phyloP scores from a whole-genome alignment of 2,797 vertebrate genomes.

The Anguilla megastoma region DNA sequence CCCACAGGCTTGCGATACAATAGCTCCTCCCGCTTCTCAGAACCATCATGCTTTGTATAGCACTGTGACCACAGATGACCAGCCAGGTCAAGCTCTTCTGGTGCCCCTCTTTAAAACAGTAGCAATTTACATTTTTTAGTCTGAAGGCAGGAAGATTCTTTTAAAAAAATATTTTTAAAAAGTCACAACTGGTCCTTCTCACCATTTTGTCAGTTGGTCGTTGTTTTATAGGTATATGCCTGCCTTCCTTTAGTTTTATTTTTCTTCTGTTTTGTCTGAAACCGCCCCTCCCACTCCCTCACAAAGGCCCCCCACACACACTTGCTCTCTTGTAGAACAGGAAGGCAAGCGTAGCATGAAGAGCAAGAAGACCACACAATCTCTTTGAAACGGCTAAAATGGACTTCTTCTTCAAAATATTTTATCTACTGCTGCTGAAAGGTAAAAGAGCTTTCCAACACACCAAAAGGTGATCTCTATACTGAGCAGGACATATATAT shows the following conservation, averaged over 20 bases:
- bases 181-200: background rate
- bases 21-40: background rate
- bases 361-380: constrained; percentile 24
- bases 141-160: background rate
- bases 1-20: constrained; percentile 50
- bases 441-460: constrained; percentile 50
- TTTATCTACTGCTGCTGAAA: constrained; percentile 46
- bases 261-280: background rate
- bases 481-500: background rate
- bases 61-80: background rate
- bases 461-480: background rate
- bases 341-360: constrained; percentile 45
- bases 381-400: constrained; percentile 43
- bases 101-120: background rate
- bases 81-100: background rate
- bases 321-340: constrained; percentile 17
- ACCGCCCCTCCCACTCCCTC: constrained; percentile 41
- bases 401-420: constrained; percentile 45
- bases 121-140: background rate
- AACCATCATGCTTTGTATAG: background rate
- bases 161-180: background rate
- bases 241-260: background rate
- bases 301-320: constrained; percentile 23
- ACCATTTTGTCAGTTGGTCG: background rate
- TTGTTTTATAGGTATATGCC: background rate